Evolutionary conservation across 2,113 vertebrate genomes (phyloP).

Genomic region (Peromyscus maniculatus): DNA sequence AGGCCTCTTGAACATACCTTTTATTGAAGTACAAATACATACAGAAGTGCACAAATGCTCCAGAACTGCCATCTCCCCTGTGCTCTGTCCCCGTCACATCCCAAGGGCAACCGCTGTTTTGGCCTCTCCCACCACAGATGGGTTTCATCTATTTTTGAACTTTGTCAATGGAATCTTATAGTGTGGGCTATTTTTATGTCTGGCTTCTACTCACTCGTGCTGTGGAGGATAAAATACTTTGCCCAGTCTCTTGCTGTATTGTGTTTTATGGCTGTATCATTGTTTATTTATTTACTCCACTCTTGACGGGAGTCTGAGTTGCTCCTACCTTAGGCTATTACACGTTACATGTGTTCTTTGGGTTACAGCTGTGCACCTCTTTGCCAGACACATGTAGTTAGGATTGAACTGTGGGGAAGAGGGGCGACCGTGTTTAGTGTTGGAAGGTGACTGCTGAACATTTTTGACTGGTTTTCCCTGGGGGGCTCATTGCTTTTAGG

Average conservation of each 20-base stretch:
- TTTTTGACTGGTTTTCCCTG: neutral
- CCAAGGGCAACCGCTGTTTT: no score
- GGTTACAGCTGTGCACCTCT: neutral
- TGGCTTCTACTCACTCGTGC: slow-evolving; percentile 40
- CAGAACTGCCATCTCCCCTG: neutral
- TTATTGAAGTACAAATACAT: neutral
- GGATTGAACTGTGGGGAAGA: neutral
- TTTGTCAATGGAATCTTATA: slow-evolving; percentile 45
- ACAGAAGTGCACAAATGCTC: neutral
- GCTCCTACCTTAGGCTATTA: slow-evolving; percentile 16
- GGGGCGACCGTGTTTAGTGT: neutral
- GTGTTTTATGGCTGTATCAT: slow-evolving; percentile 16
- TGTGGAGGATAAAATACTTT: slow-evolving; percentile 32
- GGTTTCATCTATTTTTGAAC: slow-evolving; percentile 53
- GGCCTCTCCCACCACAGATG: neutral
- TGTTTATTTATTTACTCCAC: neutral
- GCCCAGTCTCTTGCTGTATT: slow-evolving; percentile 19
- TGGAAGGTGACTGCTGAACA: neutral
- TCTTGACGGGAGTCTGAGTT: neutral
- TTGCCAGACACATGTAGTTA: neutral
- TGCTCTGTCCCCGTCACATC: no score
- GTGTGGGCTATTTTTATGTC: slow-evolving; percentile 47
- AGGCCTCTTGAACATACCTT: neutral
- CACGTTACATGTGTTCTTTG: neutral
- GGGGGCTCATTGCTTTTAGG: neutral